These are phyloP conservation scores for Spongilla lacustris DNA, from an alignment of 37 sponge, comb jelly and placozoan genomes.

Conservation along the genomic window DNA sequence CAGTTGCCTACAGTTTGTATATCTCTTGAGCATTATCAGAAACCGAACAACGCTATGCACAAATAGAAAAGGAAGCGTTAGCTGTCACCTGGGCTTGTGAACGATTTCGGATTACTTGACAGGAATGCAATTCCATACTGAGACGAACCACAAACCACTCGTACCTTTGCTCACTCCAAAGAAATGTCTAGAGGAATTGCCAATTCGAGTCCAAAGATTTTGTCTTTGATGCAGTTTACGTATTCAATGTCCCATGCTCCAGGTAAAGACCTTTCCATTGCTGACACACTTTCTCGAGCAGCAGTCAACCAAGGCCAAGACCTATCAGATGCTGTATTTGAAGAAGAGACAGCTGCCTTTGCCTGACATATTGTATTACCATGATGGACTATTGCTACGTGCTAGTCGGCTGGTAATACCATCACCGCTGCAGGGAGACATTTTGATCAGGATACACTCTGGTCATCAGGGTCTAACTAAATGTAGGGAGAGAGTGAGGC, in stretches of 20 bases:
- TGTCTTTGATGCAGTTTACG: conserved; percentile 9
- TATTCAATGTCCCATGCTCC: conserved; percentile 22
- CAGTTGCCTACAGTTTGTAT: conserved; percentile 15
- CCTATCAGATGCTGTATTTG: not conserved
- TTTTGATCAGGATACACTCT: conserved; percentile 12
- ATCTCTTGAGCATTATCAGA: not conserved
- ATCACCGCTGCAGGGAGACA: not conserved
- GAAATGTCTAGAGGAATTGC: conserved; percentile 16
- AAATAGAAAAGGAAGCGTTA: conserved; percentile 25
- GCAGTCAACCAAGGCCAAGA: not conserved
- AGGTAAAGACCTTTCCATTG: conserved; percentile 19
- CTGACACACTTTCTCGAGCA: conserved; percentile 7
- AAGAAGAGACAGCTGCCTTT: conserved; percentile 1
- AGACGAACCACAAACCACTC: conserved; percentile 29
- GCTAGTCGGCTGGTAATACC: conserved; percentile 29
- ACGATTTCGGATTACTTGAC: conserved; percentile 12
- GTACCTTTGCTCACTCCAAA: conserved; percentile 12
- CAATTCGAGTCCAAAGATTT: conserved; percentile 26
- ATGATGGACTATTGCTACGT: conserved; percentile 10
- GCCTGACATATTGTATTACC: not conserved
- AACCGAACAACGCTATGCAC: conserved; percentile 14
- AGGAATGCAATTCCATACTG: conserved; percentile 28
- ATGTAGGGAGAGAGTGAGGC: conserved; percentile 29
- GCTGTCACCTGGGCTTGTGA: conserved; percentile 22
- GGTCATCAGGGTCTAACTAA: conserved; percentile 36